Conservation (phyloP, 2,113 vertebrate species). For the Malurus cyaneus region DNA sequence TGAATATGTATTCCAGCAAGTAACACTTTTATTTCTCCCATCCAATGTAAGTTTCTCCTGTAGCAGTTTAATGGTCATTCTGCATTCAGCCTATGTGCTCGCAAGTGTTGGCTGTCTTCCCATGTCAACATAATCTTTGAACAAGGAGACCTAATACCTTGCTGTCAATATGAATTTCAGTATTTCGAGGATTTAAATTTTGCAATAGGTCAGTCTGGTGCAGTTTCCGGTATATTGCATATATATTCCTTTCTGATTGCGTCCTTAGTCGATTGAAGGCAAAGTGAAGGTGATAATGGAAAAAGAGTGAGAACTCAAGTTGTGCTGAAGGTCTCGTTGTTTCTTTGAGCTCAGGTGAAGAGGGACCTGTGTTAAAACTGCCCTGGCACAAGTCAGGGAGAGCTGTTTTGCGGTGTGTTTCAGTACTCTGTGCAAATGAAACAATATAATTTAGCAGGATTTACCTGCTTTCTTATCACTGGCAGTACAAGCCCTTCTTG, state of each 20-base stretch:
- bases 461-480: background rate
- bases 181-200: background rate
- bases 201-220: background rate
- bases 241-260: background rate
- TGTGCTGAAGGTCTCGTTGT: background rate
- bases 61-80: background rate
- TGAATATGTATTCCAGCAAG: background rate
- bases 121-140: background rate
- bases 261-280: background rate
- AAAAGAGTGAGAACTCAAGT: background rate
- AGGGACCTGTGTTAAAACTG: background rate
- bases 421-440: fast-evolving
- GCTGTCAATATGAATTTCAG: background rate
- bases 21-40: background rate
- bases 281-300: background rate
- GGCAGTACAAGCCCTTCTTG: background rate
- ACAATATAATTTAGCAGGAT: background rate
- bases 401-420: background rate
- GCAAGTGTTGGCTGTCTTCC: background rate
- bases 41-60: background rate
- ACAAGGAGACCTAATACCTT: background rate
- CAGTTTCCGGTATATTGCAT: background rate
- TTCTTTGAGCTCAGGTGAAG: background rate
- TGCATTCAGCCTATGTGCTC: background rate
- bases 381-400: background rate